A percentile compares a stretch with the other conserved stretches of the same genome.
phyloP scores from a whole-genome alignment of 2,113 vertebrate genomes.

The Otis tarda region DNA sequence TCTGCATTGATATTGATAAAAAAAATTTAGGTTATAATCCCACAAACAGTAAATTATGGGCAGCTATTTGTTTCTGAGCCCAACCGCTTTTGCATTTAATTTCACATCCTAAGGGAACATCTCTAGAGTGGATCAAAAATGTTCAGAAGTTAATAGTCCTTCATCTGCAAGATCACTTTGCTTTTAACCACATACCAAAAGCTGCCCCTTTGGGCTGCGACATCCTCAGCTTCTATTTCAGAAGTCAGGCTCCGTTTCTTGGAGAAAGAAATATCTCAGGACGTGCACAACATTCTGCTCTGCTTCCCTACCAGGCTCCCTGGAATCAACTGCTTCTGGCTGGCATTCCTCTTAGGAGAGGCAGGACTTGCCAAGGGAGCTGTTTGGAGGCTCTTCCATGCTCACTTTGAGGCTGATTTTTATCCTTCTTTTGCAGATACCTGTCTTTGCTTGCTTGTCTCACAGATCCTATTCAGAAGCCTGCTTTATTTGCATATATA shows the following conservation, averaged over 20 bases:
- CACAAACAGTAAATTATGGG: neutral
- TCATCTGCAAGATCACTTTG: neutral
- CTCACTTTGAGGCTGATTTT: neutral
- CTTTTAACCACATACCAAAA: neutral
- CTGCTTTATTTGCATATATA: neutral
- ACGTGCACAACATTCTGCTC: neutral
- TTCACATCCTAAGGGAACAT: neutral
- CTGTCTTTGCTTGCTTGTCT: neutral
- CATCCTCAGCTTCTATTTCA: neutral
- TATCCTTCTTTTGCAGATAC: neutral
- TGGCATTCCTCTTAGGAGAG: rapidly evolving
- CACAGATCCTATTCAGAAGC: neutral
- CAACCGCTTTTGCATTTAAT: neutral
- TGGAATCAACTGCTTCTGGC: neutral
- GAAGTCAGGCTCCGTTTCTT: neutral
- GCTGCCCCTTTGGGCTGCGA: neutral
- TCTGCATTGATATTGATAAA: neutral
- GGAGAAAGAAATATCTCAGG: neutral
- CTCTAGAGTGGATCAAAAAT: neutral
- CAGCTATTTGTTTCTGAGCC: neutral
- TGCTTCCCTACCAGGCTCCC: rapidly evolving
- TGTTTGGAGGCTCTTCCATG: neutral
- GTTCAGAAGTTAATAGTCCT: neutral
- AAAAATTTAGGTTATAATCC: neutral
- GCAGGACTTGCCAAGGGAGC: neutral